These are phyloP conservation scores for Anagrus nilaparvatae DNA, from an alignment of 1,140 invertebrate genomes.

Conservation along the genomic window DNA sequence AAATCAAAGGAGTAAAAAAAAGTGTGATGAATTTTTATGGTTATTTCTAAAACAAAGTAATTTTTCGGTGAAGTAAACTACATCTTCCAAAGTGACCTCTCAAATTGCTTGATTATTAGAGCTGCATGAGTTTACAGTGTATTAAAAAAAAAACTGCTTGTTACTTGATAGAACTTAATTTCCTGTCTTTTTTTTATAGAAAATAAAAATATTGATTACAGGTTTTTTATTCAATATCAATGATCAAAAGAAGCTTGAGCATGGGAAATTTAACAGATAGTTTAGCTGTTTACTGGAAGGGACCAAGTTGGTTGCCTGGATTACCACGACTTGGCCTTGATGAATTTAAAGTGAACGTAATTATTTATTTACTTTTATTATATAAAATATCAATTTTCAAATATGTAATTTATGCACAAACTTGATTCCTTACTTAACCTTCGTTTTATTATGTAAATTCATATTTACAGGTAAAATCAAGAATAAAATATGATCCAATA, in stretches of 20 bases:
- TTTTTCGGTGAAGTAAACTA: no score
- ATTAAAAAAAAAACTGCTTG: not conserved
- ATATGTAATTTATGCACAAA: no score
- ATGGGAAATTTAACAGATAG: constrained; percentile 52
- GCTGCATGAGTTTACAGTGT: no score
- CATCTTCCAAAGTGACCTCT: constrained; percentile 1
- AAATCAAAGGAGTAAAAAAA: no score
- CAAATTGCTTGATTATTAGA: no score
- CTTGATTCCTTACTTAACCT: no score
- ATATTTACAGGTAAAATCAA: constrained; percentile 45
- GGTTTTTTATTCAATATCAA: constrained; percentile 62
- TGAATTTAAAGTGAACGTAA: constrained; percentile 67
- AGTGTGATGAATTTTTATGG: no score
- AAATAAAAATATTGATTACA: constrained; percentile 34
- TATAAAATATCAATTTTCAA: not conserved
- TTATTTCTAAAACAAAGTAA: no score
- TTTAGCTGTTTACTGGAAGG: constrained; percentile 64
- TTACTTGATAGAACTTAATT: not conserved
- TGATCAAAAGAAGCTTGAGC: constrained; percentile 48
- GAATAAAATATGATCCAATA: constrained; percentile 58
- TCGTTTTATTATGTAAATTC: not conserved
- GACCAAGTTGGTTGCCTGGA: constrained; percentile 81
- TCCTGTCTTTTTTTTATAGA: not conserved
- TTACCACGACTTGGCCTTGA: constrained; percentile 67
- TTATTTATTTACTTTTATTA: constrained; percentile 19